Base-by-base conservation (phyloP, 2,888 invertebrate species). In the Rhagium mordax region DNA sequence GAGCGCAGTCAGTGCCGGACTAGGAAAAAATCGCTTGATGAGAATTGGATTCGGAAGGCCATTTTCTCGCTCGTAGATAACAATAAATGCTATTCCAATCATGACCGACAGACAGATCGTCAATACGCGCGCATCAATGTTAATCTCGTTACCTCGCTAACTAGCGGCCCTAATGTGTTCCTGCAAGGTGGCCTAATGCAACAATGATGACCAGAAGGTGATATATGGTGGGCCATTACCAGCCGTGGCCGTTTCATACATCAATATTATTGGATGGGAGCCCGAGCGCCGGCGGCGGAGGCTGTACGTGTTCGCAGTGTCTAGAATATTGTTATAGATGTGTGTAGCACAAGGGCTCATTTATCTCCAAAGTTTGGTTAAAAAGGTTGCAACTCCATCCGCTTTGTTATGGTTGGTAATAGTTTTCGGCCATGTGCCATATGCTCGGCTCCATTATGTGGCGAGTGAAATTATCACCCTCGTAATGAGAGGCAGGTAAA, bases 161-260 rank as follows among this genome's bases (percentile, higher is more conserved):
- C 24, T 49, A 24, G 15, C 49, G 24, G 18, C 68, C 41, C 60
- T 51, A 70, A 72, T 72, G 69, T 64, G 48, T 55, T 49, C 49
- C 49, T 64, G 64, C 68, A 64, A 62, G 68, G 70, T 67, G 67
- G 61, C 59, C 47, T 77, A 79, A 81, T 78, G 79, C 77, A 73
- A 77, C 78, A 80, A 80, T 80, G 79, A 80, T 80, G 78, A 74
- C 81, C 78, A 60, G 72, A 73, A 76, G 76, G 77, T 81, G 81
- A 81, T 79, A 79, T 81, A 81, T 81, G 61, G 76, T 55, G 27
- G 75, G 72, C 74, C 74, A 79, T 81, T 80, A 80, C 67, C 76
- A 66, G 67, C 77, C 78, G 74, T 74, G 75, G 76, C 78, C 70
- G 72, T 71, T 59, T 74, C 75, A 77, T 80, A 76, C 75, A 80